Conservation (phyloP, 2,888 invertebrate species). For the Melanotus villosus region DNA sequence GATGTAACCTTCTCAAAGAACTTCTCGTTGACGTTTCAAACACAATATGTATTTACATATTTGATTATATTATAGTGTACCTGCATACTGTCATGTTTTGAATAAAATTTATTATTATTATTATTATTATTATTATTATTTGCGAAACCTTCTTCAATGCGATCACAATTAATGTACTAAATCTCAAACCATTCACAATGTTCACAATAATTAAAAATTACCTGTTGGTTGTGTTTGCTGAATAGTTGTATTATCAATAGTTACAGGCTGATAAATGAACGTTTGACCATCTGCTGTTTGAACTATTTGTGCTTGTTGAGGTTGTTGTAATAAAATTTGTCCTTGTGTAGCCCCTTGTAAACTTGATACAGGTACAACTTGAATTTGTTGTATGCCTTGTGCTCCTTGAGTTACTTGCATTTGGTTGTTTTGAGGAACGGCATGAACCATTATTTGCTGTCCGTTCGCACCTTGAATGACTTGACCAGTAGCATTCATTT, state of each 20-base stretch:
- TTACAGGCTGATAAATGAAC: conserved; percentile 87
- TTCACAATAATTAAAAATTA: no score
- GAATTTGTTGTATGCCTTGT: conserved; percentile 79
- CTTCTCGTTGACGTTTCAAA: no score
- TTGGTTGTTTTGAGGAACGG: conserved; percentile 74
- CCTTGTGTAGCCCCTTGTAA: conserved; percentile 72
- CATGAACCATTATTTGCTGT: conserved; percentile 81
- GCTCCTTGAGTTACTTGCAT: conserved; percentile 78
- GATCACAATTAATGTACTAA: no score
- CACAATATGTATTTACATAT: no score
- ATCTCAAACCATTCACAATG: no score
- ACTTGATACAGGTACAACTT: conserved; percentile 81
- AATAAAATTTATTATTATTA: no score
- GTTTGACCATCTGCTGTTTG: conserved; percentile 96
- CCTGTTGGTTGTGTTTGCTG: conserved; percentile 75
- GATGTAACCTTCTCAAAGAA: no score
- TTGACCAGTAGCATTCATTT: conserved; percentile 72
- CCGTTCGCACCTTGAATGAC: conserved; percentile 78
- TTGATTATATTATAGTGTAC: no score
- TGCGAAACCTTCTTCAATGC: no score
- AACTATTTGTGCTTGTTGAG: conserved; percentile 84
- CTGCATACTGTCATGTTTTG: no score
- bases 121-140: no score
- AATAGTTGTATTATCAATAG: conserved; percentile 71
- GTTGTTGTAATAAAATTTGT: conserved; percentile 75